A percentile compares a stretch with the other conserved stretches of the same genome.
Evolutionary conservation across 2,888 invertebrate genomes (phyloP).

Genomic region (Synergus umbraculus): DNA sequence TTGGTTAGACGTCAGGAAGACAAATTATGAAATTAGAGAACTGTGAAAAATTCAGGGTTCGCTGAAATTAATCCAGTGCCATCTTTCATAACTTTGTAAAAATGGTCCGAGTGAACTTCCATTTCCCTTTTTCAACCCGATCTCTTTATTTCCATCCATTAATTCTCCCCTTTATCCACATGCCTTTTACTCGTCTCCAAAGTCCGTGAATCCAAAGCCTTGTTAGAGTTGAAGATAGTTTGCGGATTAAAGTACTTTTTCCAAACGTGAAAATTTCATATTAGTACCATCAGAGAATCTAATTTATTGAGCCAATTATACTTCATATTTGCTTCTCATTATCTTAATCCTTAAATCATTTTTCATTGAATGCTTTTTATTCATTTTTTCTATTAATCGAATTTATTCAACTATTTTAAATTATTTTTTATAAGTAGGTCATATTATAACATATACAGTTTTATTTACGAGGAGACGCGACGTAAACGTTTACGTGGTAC

Average conservation of each 20-base stretch:
- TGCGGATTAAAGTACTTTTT: neutral
- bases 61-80: constrained; percentile 27
- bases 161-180: constrained; percentile 33
- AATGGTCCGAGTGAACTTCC: neutral
- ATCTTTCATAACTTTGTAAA: constrained; percentile 33
- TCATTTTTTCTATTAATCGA: neutral
- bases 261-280: neutral
- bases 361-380: neutral
- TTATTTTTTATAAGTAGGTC: too few species aligned
- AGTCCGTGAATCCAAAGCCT: constrained; percentile 19
- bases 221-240: constrained; percentile 25
- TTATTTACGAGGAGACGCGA: too few species aligned
- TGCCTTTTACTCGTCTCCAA: constrained; percentile 16
- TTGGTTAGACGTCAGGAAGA: constrained; percentile 4
- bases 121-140: neutral
- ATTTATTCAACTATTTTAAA: too few species aligned
- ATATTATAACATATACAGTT: too few species aligned
- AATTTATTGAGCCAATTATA: constrained; percentile 4
- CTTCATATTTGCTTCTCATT: neutral
- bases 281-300: constrained; percentile 3
- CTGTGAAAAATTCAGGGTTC: constrained; percentile 35
- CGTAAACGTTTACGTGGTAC: too few species aligned
- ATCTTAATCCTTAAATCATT: neutral
- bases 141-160: constrained; percentile 32
- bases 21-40: constrained; percentile 29